Evolutionary conservation across 92 coral and sea anemone genomes (phyloP).

Genomic region (Galaxea fascicularis): DNA sequence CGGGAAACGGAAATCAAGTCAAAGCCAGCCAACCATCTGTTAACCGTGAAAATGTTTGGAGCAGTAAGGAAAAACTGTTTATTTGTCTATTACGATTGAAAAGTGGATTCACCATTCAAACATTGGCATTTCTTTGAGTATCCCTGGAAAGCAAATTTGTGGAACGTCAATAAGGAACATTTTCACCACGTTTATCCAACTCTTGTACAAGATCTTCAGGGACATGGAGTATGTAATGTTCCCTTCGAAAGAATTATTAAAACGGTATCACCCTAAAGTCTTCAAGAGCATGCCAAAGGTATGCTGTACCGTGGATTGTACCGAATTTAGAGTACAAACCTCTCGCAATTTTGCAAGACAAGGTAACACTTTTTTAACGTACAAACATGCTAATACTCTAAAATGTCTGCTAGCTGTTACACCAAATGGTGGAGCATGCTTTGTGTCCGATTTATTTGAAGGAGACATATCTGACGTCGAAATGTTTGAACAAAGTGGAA

Average conservation of each 20-base stretch:
- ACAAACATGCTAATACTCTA: conserved; percentile 69
- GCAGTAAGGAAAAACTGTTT: conserved; percentile 38
- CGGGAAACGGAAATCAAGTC: neutral
- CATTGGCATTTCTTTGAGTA: conserved; percentile 61
- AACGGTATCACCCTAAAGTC: conserved; percentile 41
- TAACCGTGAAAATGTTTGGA: conserved; percentile 15
- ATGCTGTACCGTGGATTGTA: conserved; percentile 65
- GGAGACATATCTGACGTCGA: conserved; percentile 41
- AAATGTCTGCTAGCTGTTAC: conserved; percentile 63
- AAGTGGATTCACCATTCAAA: conserved; percentile 20
- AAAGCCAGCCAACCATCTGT: conserved; percentile 4
- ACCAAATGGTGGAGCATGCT: conserved; percentile 66
- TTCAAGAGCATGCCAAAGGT: conserved; percentile 57
- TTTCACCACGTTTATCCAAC: conserved; percentile 57
- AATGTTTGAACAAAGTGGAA: conserved; percentile 46
- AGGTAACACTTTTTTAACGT: conserved; percentile 47
- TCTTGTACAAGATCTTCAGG: conserved; percentile 54
- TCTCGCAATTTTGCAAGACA: conserved; percentile 69
- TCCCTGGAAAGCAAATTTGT: conserved; percentile 48
- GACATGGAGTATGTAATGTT: conserved; percentile 57
- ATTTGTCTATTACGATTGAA: neutral
- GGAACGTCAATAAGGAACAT: conserved; percentile 58
- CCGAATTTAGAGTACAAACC: conserved; percentile 60
- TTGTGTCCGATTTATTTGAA: conserved; percentile 57
- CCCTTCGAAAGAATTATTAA: conserved; percentile 24